phyloP scores from a whole-genome alignment of 2,797 vertebrate genomes.

The Bufotes viridis region DNA sequence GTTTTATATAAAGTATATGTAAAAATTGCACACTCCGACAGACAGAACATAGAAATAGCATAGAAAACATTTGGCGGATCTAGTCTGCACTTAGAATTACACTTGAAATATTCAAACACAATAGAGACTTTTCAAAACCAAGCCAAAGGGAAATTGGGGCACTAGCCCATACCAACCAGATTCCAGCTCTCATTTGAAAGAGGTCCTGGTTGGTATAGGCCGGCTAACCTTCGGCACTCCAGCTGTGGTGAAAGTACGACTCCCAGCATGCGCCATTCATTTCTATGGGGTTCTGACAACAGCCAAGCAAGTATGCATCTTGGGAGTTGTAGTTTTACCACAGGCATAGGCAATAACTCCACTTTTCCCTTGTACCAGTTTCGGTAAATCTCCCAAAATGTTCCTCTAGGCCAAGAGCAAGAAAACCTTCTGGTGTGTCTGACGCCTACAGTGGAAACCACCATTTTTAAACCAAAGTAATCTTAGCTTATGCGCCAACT shows the following conservation, averaged over 20 bases:
- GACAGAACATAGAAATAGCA: neutral
- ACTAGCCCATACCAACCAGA: neutral
- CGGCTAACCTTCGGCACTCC: no score
- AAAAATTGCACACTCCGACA: neutral
- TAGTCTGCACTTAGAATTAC: neutral
- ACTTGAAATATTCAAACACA: neutral
- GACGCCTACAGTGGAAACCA: neutral
- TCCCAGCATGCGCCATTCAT: no score
- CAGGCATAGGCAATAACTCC: no score
- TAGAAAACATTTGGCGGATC: constrained; percentile 19
- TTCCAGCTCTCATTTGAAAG: neutral
- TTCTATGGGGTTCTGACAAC: no score
- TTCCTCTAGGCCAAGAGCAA: neutral
- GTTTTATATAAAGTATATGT: constrained; percentile 8
- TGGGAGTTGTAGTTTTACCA: no score
- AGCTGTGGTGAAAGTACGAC: no score
- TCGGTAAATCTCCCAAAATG: no score
- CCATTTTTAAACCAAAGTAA: neutral
- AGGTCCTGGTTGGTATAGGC: no score
- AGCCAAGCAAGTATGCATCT: no score
- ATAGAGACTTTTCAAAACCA: neutral
- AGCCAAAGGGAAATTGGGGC: neutral
- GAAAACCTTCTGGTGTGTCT: neutral
- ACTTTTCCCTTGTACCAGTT: no score
- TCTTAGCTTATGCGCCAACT: neutral